Evolutionary conservation across 2,113 vertebrate species (phyloP).

Genomic region (Protobothrops mucrosquamatus): DNA sequence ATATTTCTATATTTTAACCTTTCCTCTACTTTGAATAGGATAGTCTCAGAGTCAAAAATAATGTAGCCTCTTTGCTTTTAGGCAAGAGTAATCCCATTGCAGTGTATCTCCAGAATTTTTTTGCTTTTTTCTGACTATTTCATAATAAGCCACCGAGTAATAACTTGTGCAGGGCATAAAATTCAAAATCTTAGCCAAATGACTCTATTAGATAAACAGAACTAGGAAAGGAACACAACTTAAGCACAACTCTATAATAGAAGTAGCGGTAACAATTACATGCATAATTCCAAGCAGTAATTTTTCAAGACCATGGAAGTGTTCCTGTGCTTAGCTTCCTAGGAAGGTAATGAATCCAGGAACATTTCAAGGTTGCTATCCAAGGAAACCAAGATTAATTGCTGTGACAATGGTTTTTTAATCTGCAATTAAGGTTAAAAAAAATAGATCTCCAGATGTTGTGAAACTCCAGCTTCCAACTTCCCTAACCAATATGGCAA

Average conservation of each 20-base stretch:
- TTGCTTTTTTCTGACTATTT: not conserved
- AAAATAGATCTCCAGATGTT: not conserved
- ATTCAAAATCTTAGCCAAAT: not conserved
- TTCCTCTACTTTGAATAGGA: not conserved
- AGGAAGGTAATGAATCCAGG: not conserved
- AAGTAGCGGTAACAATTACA: not conserved
- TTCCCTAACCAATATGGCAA: not conserved
- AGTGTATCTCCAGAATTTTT: not conserved
- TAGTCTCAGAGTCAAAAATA: not conserved
- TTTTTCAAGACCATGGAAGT: not conserved
- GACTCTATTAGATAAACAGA: not conserved
- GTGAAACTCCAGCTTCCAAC: not conserved
- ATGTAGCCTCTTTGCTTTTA: constrained; percentile 4
- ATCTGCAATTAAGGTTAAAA: not conserved
- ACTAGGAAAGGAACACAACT: not conserved
- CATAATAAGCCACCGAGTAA: not conserved
- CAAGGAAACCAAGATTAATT: not conserved
- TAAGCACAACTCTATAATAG: not conserved
- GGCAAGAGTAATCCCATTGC: not conserved
- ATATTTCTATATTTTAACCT: not conserved
- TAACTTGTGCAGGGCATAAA: not conserved
- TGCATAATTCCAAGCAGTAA: not conserved
- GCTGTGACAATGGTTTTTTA: not conserved
- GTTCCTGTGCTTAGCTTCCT: not conserved
- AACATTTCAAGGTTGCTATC: not conserved